Base-by-base conservation (phyloP, 1,140 invertebrate species). In the Lysiphlebus fabarum region DNA sequence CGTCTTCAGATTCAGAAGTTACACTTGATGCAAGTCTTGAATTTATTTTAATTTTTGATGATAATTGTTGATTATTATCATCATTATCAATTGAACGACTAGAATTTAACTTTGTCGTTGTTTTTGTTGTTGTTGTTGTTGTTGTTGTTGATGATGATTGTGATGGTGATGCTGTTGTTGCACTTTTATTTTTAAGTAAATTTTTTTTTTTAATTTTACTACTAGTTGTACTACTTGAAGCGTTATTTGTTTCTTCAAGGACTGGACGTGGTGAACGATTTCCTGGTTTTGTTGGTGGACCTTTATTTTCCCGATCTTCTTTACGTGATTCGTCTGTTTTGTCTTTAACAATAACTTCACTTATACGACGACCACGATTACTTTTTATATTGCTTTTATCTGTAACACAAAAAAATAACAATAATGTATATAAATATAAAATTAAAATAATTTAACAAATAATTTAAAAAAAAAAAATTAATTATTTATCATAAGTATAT, bases 271-370 rank as follows among this genome's bases (percentile, higher is more conserved):
- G 65, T 2, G 75, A 67, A 9, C 76, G 67, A 48, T 74, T 78
- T 6, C 69, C 66, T 0, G 69, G 65, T 67, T 71, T 70, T 0
- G 69, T 58, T 6, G 68, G 58, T 1, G 77, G 77, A 2, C 77
- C 76, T 56, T 80, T 80, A 64, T 81, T 81, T 55, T 81, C 79
- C 0, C 79, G 70, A 42, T 81, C 79, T 51, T 81, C 79, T 50
- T 76, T 71, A 5, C 70, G 65, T 7, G 69, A 69, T 43, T 67
- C 63, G 9, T 70, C 70, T 14, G 41, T 59, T 53, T 68, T 75
- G 0, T 77, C 75, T 42, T 70, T 67, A 38, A 65, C 62, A 6
- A 61, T 67, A 7, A 67, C 69, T 37, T 78, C 78, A 68, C 66
- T 73, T 34, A 73, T 69, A 7, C 71, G 70, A 11, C 67, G 62